Evolutionary conservation across 2,113 vertebrate genomes (phyloP).

Genomic region (Prochilodus magdalenae): DNA sequence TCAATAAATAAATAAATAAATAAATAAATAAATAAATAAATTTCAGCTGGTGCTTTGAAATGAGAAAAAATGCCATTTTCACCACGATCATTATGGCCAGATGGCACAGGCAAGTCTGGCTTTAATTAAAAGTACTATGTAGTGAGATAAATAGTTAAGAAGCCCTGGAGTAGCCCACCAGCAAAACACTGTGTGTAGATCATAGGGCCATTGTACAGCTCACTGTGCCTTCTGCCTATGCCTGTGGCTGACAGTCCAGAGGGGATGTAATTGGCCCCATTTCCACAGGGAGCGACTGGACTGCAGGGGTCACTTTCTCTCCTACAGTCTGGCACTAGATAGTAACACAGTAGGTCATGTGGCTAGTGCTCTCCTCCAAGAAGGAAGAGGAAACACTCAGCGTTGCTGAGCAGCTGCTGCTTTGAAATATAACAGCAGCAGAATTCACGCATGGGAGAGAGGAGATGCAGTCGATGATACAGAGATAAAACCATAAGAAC

Average conservation of each 20-base stretch:
- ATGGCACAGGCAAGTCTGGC: not conserved
- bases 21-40: not conserved
- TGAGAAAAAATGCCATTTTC: not conserved
- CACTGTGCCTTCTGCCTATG: not conserved
- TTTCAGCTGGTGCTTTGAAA: not conserved
- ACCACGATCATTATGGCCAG: not conserved
- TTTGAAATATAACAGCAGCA: not conserved
- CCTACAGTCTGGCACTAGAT: not conserved
- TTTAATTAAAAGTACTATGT: conserved; percentile 22
- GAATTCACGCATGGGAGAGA: too few species aligned
- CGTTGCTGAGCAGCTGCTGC: not conserved
- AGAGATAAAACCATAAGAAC: not conserved
- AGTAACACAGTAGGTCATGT: not conserved
- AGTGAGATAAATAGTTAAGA: not conserved
- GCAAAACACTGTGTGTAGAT: not conserved
- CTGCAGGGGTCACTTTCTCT: not conserved
- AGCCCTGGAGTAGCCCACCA: not conserved
- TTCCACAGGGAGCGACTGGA: not conserved
- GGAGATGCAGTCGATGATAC: not conserved
- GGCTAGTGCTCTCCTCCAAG: not conserved
- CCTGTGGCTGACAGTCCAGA: not conserved
- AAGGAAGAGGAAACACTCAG: not conserved
- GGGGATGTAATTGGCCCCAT: not conserved
- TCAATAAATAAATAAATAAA: not conserved
- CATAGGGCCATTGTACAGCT: not conserved